Evolutionary conservation across 2,113 vertebrate genomes (phyloP).

Genomic region (Leiothrix lutea): DNA sequence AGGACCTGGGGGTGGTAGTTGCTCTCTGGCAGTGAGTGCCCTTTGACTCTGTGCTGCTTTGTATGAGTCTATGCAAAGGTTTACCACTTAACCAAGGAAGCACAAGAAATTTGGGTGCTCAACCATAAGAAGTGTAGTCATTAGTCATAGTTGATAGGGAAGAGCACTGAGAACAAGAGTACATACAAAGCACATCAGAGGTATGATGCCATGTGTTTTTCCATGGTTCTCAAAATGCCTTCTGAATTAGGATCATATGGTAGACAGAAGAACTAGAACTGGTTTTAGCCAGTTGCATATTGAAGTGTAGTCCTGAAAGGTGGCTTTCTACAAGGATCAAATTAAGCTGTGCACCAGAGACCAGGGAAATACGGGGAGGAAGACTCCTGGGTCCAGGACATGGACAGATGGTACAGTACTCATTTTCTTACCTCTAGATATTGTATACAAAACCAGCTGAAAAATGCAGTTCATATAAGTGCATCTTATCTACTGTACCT

Average conservation of each 20-base stretch:
- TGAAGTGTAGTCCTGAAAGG: not conserved
- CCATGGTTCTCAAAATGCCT: not conserved
- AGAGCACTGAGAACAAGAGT: not conserved
- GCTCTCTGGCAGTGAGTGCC: not conserved
- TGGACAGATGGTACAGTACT: not conserved
- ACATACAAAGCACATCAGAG: not conserved
- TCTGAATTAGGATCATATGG: not conserved
- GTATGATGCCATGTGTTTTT: not conserved
- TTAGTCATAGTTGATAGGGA: not conserved
- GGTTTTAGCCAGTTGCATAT: not conserved
- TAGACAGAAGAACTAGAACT: not conserved
- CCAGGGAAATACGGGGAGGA: not conserved
- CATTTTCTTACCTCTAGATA: not conserved
- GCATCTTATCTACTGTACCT: not conserved
- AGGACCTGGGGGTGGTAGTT: not conserved
- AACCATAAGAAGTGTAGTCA: not conserved
- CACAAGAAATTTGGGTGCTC: not conserved
- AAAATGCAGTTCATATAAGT: not conserved
- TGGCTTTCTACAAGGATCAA: not conserved
- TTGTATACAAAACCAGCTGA: not conserved
- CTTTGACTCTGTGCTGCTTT: not conserved
- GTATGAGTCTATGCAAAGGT: not conserved
- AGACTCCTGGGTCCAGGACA: not conserved
- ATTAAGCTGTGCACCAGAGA: not conserved
- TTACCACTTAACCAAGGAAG: not conserved